phyloP scores from a whole-genome alignment of 2,888 invertebrate species.

The Baronia brevicornis region DNA sequence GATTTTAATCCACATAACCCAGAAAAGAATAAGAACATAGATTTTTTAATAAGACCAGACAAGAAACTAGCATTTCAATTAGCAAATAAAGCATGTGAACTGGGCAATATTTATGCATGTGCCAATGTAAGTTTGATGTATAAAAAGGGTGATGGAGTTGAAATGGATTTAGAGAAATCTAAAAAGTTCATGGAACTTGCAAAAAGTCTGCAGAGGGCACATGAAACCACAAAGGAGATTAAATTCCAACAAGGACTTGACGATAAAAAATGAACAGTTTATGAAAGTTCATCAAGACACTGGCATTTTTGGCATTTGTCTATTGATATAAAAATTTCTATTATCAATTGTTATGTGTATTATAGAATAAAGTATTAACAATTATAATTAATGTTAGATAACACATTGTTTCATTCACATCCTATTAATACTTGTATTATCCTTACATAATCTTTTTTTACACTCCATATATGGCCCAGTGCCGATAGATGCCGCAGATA shows the following conservation, averaged over 20 bases:
- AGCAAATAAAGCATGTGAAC: constrained; percentile 87
- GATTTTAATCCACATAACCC: constrained; percentile 53
- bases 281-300: not conserved
- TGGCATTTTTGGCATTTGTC: too few species aligned
- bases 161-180: constrained; percentile 81
- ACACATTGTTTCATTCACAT: too few species aligned
- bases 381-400: too few species aligned
- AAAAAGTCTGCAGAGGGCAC: constrained; percentile 80
- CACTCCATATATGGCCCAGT: too few species aligned
- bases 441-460: too few species aligned
- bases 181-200: constrained; percentile 84
- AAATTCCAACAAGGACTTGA: constrained; percentile 76
- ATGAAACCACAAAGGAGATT: constrained; percentile 68
- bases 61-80: constrained; percentile 86
- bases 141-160: constrained; percentile 87
- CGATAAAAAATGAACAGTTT: constrained; percentile 6
- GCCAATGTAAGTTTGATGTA: constrained; percentile 93
- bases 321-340: too few species aligned
- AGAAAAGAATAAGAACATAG: constrained; percentile 57
- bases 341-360: too few species aligned
- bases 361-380: too few species aligned
- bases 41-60: constrained; percentile 78
- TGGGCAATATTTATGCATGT: constrained; percentile 91
- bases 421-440: too few species aligned
- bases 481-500: too few species aligned